Evolutionary conservation across 2,888 invertebrate genomes (phyloP), one percentile per base, ranked within the genome.

Genomic region (Arrhopalites spinosus): DNA sequence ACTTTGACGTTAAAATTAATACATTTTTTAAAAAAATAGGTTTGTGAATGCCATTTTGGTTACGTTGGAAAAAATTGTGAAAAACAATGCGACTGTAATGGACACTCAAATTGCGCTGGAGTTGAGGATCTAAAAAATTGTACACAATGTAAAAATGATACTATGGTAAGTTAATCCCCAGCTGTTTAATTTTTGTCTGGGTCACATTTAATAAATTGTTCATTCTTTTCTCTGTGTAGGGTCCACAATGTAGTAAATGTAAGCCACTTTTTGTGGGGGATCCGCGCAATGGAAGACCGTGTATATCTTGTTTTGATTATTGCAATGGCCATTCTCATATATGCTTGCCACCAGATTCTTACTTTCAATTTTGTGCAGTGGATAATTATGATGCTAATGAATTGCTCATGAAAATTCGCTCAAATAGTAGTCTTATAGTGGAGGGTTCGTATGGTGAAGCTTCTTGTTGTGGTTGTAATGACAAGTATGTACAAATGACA

Each of bases 51-150:
- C 85, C 92, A 95, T 87, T 97, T 98, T 87, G 96, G 96, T 75
- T 97, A 93, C 86, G 95, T 97, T 29, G 96, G 97, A 73, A 91
- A 92, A 81, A 95, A 96, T 87, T 98, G 97, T 86, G 93, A 93
- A 83, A 93, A 93, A 79, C 93, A 95, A 86, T 97, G 97, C 85
- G 91, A 94, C 85, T 98, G 97, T 85, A 96, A 97, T 85, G 95
- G 95, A 0, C 96, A 97, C 86, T 93, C 96, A 75, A 90, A 96
- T 85, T 98, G 97, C 85, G 91, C 90, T 83, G 94, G 95, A 0
- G 94, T 94, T 8, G 93, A 94, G 84, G 91, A 91, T 83, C 88
- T 94, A 77, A 92, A 93, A 84, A 88, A 89, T 78, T 97, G 97
- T 84, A 86, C 91, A 50, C 88, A 92, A 85, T 97, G 97, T 84